Conservation (phyloP, 1,140 invertebrate species). For the Caenorhabditis elegans region WBcel235 BX284602.5:7433001-7433500, state of each 20-base stretch:
- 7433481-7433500: not conserved
- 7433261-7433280: too few relatives aligned
- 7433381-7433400: too few relatives aligned
- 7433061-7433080: too few relatives aligned
- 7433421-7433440: too few relatives aligned
- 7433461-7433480: constrained; percentile 10
- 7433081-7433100: too few relatives aligned
- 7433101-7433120: not conserved
- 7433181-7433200: not conserved
- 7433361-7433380: too few relatives aligned
- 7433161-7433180: not conserved
- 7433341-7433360: too few relatives aligned
- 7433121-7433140: not conserved
- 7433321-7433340: too few relatives aligned
- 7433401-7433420: too few relatives aligned
- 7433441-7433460: too few relatives aligned
- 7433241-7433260: not conserved
- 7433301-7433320: too few relatives aligned
- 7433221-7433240: not conserved
- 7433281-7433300: too few relatives aligned
- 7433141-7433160: not conserved
- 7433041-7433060: not conserved
- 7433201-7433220: not conserved
- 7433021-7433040: not conserved
- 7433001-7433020: not conserved